A percentile compares a stretch with the other conserved stretches of the same genome.
These are phyloP conservation scores for Odontomachus brunneus DNA, from an alignment of 1,140 invertebrate genomes.

Conservation along the genomic window DNA sequence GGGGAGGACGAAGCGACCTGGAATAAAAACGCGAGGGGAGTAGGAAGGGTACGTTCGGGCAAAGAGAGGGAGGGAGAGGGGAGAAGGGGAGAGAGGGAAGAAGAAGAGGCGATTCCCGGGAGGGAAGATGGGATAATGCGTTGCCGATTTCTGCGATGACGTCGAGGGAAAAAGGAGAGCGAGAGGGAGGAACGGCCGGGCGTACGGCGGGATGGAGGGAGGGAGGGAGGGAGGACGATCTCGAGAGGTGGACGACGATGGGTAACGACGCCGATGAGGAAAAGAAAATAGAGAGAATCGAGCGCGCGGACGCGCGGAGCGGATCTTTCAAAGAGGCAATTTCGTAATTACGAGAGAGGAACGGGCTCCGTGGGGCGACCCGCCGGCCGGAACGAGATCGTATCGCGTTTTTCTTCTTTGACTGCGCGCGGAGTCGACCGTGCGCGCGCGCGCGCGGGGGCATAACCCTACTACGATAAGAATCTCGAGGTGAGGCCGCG, in stretches of 20 bases:
- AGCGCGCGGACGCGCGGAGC: slow-evolving; percentile 71
- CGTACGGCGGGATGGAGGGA: too few species aligned
- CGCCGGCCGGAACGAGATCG: slow-evolving; percentile 77
- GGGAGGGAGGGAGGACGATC: background rate
- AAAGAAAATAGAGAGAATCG: slow-evolving; percentile 74
- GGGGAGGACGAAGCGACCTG: slow-evolving; percentile 38
- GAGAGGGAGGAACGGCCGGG: too few species aligned
- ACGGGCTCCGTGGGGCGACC: slow-evolving; percentile 67
- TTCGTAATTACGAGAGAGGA: slow-evolving; percentile 77
- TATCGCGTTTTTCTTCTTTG: slow-evolving; percentile 74
- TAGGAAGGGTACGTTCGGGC: background rate
- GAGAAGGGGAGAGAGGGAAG: background rate
- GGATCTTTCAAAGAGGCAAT: slow-evolving; percentile 79
- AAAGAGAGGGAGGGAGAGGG: slow-evolving; percentile 18
- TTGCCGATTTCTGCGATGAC: slow-evolving; percentile 76
- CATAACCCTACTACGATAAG: slow-evolving; percentile 72
- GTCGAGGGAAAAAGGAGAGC: slow-evolving; percentile 66
- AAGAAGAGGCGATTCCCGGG: slow-evolving; percentile 17
- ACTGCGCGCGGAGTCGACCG: slow-evolving; percentile 62
- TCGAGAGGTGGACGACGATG: slow-evolving; percentile 60
- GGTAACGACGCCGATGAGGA: slow-evolving; percentile 71
- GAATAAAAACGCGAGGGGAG: slow-evolving; percentile 24
- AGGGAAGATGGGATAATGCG: slow-evolving; percentile 72
- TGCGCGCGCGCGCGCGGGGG: slow-evolving; percentile 66
- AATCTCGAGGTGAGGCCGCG: slow-evolving; percentile 60